Conservation (phyloP, 2,113 vertebrate species). For the Phalacrocorax pelagicus region DNA sequence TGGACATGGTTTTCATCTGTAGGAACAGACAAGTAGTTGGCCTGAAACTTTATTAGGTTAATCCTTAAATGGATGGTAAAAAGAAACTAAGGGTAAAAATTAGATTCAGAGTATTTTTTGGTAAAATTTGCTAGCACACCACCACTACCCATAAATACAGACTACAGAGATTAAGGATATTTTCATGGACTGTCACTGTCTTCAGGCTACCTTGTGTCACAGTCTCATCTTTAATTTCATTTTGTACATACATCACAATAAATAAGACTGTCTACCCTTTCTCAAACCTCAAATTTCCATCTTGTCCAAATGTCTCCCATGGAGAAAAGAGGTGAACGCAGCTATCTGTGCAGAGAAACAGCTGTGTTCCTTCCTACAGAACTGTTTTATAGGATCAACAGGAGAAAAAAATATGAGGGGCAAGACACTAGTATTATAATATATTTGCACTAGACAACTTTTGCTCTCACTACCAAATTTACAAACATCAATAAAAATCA, state of each 20-base stretch:
- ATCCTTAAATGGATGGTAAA: neutral
- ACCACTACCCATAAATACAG: neutral
- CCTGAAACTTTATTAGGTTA: neutral
- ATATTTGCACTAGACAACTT: neutral
- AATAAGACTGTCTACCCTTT: neutral
- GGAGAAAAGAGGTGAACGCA: neutral
- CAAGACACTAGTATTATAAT: neutral
- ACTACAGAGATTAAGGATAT: neutral
- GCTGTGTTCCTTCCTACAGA: neutral
- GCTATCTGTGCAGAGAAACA: neutral
- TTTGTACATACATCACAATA: neutral
- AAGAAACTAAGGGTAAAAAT: neutral
- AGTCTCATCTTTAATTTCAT: neutral
- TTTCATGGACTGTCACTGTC: neutral
- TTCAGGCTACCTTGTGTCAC: neutral
- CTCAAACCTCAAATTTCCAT: neutral
- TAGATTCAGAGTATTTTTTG: neutral
- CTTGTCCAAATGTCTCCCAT: neutral
- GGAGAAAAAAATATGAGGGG: neutral
- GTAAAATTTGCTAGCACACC: neutral
- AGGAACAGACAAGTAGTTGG: neutral
- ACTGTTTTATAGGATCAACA: neutral
- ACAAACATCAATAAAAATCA: neutral
- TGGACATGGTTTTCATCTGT: neutral
- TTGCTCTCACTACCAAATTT: neutral